phyloP scores from a whole-genome alignment of 1,140 invertebrate genomes.

The Lanistes nyassanus region DNA sequence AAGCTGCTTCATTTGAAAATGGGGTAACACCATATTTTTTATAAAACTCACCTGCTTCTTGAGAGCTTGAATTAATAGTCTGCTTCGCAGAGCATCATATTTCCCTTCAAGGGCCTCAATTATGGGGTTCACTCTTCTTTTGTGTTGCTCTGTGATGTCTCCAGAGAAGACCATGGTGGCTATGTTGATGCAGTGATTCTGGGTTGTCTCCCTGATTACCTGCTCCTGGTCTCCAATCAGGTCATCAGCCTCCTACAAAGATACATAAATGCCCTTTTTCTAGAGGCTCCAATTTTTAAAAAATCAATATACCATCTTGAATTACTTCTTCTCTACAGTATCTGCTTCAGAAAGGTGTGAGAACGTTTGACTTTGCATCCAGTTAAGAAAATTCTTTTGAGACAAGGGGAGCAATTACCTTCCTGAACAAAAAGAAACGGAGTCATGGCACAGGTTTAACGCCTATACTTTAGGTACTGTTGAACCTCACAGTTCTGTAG shows the following conservation, averaged over 20 bases:
- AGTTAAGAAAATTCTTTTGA: too few relatives aligned
- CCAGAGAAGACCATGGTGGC: conserved; percentile 46
- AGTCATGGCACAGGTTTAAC: too few relatives aligned
- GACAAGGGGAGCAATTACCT: too few relatives aligned
- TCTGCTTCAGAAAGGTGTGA: neutral
- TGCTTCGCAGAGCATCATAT: conserved; percentile 59
- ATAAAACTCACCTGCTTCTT: conserved; percentile 46
- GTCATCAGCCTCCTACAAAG: conserved; percentile 19
- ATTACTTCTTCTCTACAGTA: too few relatives aligned
- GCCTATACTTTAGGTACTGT: too few relatives aligned
- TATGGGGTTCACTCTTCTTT: conserved; percentile 39
- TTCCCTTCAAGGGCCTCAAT: conserved; percentile 54
- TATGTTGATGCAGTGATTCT: conserved; percentile 41
- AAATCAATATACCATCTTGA: neutral
- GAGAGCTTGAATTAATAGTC: conserved; percentile 55
- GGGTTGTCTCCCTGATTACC: conserved; percentile 9
- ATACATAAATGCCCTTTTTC: neutral
- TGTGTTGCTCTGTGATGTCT: conserved; percentile 30
- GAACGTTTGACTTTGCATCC: too few relatives aligned
- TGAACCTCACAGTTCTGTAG: too few relatives aligned
- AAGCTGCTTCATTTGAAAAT: too few relatives aligned
- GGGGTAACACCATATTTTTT: neutral
- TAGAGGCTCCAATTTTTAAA: neutral
- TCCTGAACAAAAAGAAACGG: too few relatives aligned
- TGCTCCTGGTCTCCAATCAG: conserved; percentile 15